Percentiles rank a stretch among this genome's conserved stretches.
Evolutionary conservation across 2,113 vertebrate species (phyloP).

Genomic region (Ameiurus melas): DNA sequence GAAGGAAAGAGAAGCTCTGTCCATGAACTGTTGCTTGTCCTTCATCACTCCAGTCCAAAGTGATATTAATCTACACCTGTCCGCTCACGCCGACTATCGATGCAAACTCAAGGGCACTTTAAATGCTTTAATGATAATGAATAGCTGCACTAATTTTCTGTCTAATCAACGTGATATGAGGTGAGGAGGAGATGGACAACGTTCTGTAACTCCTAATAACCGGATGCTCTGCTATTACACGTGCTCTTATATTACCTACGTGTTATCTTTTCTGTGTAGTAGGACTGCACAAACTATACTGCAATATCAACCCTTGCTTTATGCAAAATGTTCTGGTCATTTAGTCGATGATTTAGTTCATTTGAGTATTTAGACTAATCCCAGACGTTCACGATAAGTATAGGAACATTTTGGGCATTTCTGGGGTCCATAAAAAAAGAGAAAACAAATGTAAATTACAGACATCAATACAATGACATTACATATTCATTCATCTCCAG

Average conservation of each 20-base stretch:
- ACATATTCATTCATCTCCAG: too few relatives aligned
- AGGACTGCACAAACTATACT: not conserved
- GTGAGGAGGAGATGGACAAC: not conserved
- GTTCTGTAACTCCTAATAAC: not conserved
- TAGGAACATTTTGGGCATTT: not conserved
- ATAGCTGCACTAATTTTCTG: not conserved
- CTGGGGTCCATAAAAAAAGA: not conserved
- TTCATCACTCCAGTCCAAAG: slow-evolving; percentile 63
- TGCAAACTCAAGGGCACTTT: not conserved
- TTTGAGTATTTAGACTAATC: not conserved
- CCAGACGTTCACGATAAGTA: not conserved
- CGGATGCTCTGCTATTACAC: not conserved
- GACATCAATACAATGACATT: too few relatives aligned
- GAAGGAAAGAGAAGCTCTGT: slow-evolving; percentile 48
- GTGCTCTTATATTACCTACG: not conserved
- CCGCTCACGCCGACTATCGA: slow-evolving; percentile 4
- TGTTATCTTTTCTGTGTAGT: not conserved
- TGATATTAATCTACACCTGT: slow-evolving; percentile 70
- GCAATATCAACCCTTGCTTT: not conserved
- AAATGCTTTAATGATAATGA: not conserved
- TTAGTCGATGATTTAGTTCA: not conserved
- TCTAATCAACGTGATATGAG: not conserved
- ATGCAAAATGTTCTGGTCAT: not conserved
- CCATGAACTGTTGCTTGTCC: slow-evolving; percentile 57
- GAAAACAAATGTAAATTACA: too few relatives aligned